A percentile compares a stretch with the other conserved stretches of the same genome.
Conservation (phyloP, 2,113 vertebrate genomes). For the Cricetomys ansorgei region DNA sequence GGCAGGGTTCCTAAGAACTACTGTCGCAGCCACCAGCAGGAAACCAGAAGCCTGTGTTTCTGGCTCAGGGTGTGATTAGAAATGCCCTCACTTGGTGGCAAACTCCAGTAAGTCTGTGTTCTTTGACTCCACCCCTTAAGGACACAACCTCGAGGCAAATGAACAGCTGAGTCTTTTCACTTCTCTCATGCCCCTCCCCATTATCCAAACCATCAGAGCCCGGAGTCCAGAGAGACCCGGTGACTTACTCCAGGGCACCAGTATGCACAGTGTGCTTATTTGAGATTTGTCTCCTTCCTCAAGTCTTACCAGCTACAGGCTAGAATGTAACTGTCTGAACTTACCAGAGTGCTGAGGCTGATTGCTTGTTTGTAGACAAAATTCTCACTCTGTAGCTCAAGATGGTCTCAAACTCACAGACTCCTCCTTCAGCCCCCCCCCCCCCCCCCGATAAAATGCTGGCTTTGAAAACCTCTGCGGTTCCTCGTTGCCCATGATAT, state of each 20-base stretch:
- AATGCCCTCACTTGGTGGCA: conserved; percentile 5
- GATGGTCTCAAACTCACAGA: background rate
- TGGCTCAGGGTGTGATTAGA: background rate
- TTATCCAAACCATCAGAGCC: conserved; percentile 9
- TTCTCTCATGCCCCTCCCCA: background rate
- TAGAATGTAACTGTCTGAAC: background rate
- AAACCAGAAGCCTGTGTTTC: background rate
- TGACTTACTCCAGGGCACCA: background rate
- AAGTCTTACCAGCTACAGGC: background rate
- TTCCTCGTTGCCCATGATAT: background rate
- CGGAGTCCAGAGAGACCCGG: background rate
- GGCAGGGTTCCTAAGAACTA: background rate
- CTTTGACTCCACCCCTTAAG: background rate
- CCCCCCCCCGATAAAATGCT: background rate
- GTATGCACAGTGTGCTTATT: background rate
- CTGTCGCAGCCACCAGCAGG: no score
- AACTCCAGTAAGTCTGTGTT: background rate
- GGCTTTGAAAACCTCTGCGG: background rate
- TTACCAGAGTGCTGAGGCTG: background rate
- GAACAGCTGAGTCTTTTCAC: conserved; percentile 27
- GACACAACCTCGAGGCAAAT: background rate
- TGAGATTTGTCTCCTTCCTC: background rate
- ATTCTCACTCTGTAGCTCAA: background rate
- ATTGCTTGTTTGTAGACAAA: background rate
- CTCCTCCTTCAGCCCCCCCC: background rate